Evolutionary conservation across 2,113 vertebrate genomes (phyloP).

Genomic region (Pluvialis apricaria): DNA sequence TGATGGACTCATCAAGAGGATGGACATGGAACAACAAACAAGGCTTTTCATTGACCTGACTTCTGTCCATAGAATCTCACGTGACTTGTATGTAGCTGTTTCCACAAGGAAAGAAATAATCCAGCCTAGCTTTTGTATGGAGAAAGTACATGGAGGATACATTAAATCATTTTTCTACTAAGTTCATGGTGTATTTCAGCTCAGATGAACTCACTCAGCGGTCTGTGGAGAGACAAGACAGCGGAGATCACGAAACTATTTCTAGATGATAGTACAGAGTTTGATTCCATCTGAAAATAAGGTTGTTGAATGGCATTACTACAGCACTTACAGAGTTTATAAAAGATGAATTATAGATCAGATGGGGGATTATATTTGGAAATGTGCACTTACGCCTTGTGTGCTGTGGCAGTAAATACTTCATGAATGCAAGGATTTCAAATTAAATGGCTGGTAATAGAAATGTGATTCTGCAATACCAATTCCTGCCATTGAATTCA

Average conservation of each 20-base stretch:
- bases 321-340: background rate
- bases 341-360: constrained; percentile 38
- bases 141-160: background rate
- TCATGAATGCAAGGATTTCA: background rate
- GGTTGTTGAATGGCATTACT: background rate
- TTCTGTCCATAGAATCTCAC: background rate
- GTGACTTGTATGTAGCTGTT: background rate
- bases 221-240: background rate
- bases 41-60: background rate
- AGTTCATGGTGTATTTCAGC: background rate
- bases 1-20: background rate
- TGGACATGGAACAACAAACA: background rate
- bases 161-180: background rate
- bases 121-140: background rate
- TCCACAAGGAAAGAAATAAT: background rate
- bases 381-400: background rate
- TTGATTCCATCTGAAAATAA: background rate
- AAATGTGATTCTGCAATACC: background rate
- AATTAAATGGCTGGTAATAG: background rate
- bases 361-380: constrained; percentile 19
- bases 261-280: background rate
- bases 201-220: background rate
- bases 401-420: constrained; percentile 33
- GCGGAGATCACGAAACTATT: background rate
- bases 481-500: background rate